A percentile compares a stretch with the other conserved stretches of the same genome.
These are phyloP conservation scores for Parauchenoglanis ngamensis DNA, from an alignment of 2,797 vertebrate species.

Conservation along the genomic window DNA sequence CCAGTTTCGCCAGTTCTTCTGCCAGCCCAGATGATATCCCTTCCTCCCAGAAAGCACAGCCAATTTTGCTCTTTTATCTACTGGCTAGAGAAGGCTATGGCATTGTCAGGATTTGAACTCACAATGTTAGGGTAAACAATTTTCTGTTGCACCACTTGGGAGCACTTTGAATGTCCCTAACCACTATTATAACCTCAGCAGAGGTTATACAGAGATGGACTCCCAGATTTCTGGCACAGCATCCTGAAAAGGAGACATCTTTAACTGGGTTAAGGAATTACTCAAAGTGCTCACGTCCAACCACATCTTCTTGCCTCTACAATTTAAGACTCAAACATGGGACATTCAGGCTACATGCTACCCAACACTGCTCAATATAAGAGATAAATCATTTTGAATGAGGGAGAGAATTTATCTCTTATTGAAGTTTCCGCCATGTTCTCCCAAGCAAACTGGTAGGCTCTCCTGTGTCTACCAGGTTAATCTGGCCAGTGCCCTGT, in stretches of 20 bases:
- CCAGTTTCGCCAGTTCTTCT: no score
- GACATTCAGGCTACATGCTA: neutral
- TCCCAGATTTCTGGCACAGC: neutral
- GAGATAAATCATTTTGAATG: neutral
- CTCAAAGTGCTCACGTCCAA: neutral
- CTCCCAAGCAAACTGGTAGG: neutral
- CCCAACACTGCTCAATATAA: neutral
- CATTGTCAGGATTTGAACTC: neutral
- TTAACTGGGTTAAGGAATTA: neutral
- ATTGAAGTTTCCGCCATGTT: neutral
- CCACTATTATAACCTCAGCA: neutral
- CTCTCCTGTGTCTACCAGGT: neutral
- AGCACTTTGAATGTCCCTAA: neutral
- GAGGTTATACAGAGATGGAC: neutral
- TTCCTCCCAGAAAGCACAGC: neutral
- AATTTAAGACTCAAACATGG: neutral
- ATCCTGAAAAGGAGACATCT: neutral
- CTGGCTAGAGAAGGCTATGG: neutral
- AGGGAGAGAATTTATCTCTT: neutral
- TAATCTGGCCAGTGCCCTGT: neutral
- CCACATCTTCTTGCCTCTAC: neutral
- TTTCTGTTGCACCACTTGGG: neutral
- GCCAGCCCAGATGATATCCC: neutral
- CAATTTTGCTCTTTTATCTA: neutral
- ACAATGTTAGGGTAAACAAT: neutral